phyloP scores from a whole-genome alignment of 2,113 vertebrate species.

The Triplophysa tibetana region DNA sequence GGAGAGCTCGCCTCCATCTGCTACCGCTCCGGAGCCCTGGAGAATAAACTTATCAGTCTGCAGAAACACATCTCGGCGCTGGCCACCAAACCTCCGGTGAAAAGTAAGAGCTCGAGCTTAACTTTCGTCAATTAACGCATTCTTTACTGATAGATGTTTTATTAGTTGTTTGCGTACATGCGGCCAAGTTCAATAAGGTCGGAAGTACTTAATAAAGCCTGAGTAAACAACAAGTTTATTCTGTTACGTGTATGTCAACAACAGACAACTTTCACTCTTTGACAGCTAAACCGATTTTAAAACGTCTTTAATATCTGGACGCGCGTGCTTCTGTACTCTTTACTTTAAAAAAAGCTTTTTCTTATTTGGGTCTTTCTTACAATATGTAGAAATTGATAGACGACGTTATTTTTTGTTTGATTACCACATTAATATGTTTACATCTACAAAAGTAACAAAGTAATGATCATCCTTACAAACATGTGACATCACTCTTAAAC shows the following conservation, averaged over 20 bases:
- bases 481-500: background rate
- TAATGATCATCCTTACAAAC: background rate
- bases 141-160: background rate
- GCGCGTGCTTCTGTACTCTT: too few relatives aligned
- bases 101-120: constrained; percentile 61
- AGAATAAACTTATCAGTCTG: constrained; percentile 69
- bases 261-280: background rate
- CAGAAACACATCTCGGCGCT: constrained; percentile 68
- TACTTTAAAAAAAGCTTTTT: background rate
- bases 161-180: constrained; percentile 27
- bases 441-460: background rate
- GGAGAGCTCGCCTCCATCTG: constrained; percentile 71
- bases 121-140: background rate
- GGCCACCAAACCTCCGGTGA: constrained; percentile 66
- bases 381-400: background rate
- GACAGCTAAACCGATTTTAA: background rate
- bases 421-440: background rate
- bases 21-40: constrained; percentile 71
- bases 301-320: background rate
- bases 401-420: background rate
- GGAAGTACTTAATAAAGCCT: background rate
- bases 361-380: background rate
- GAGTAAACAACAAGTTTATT: background rate
- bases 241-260: background rate
- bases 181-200: constrained; percentile 3